phyloP scores from a whole-genome alignment of 92 coral and sea anemone genomes.

The Actinernus sp. region DNA sequence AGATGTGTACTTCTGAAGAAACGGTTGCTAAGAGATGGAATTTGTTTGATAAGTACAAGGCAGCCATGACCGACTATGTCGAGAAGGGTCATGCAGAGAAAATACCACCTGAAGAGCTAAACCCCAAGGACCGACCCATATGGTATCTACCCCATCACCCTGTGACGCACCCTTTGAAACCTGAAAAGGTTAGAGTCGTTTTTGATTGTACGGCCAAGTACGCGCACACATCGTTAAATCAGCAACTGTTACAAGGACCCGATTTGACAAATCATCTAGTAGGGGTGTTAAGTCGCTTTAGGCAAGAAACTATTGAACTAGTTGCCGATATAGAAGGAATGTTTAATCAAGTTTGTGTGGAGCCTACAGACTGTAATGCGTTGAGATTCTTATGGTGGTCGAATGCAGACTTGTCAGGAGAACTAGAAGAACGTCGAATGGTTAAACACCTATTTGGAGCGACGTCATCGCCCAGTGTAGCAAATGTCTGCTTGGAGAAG shows the following conservation, averaged over 20 bases:
- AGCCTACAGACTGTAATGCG: constrained; percentile 52
- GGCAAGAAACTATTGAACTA: constrained; percentile 34
- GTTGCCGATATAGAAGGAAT: constrained; percentile 56
- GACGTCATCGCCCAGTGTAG: constrained; percentile 57
- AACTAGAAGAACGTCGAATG: constrained; percentile 54
- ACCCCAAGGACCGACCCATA: constrained; percentile 15
- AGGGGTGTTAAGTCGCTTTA: constrained; percentile 50
- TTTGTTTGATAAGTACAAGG: constrained; percentile 54
- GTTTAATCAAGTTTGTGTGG: constrained; percentile 66
- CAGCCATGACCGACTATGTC: constrained; percentile 53
- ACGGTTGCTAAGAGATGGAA: constrained; percentile 34
- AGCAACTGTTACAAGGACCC: constrained; percentile 47
- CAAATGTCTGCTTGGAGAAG: constrained; percentile 36
- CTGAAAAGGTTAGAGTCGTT: too few species aligned
- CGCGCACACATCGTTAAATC: constrained; percentile 38
- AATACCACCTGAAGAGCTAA: constrained; percentile 41
- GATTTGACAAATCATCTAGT: too few species aligned
- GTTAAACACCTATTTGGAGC: constrained; percentile 55
- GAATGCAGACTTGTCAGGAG: constrained; percentile 28
- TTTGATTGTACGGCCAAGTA: too few species aligned
- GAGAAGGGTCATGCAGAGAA: too few species aligned
- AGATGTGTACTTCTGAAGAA: constrained; percentile 52
- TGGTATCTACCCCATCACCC: constrained; percentile 72
- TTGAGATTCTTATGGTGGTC: too few species aligned
- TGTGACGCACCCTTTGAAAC: constrained; percentile 48